phyloP scores from a whole-genome alignment of 2,113 vertebrate genomes.

The Hippolais icterina region DNA sequence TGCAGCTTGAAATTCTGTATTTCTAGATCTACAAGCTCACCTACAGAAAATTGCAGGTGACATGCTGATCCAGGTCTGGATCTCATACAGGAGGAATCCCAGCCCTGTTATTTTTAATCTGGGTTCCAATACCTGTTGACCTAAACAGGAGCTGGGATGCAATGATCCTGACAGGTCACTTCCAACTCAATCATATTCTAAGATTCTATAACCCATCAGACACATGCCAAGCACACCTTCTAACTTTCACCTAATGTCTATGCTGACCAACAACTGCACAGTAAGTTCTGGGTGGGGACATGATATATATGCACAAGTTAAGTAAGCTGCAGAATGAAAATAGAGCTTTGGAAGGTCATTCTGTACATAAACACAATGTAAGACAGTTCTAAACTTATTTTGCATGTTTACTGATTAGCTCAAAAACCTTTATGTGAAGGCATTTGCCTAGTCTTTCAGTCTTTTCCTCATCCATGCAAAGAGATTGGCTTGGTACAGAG shows the following conservation, averaged over 20 bases:
- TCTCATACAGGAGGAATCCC: neutral
- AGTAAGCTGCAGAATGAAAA: neutral
- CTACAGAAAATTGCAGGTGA: neutral
- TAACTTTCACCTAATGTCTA: rapidly evolving
- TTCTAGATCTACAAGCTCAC: neutral
- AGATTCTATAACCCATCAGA: neutral
- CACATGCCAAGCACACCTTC: neutral
- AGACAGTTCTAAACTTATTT: neutral
- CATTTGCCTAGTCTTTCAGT: neutral
- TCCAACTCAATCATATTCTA: neutral
- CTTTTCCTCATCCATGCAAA: neutral
- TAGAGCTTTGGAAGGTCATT: neutral
- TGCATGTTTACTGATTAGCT: neutral
- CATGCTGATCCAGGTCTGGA: neutral
- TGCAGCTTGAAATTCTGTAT: neutral
- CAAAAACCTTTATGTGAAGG: neutral
- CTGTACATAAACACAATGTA: neutral
- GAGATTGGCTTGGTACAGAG: neutral
- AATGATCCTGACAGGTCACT: neutral
- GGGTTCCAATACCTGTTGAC: neutral
- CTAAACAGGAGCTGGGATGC: neutral
- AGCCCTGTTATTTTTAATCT: neutral
- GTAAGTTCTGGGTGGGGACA: neutral
- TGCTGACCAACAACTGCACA: neutral
- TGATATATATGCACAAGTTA: neutral